These are phyloP conservation scores for Itoplectis maculator DNA, from an alignment of 2,888 invertebrate genomes.

Conservation along the genomic window DNA sequence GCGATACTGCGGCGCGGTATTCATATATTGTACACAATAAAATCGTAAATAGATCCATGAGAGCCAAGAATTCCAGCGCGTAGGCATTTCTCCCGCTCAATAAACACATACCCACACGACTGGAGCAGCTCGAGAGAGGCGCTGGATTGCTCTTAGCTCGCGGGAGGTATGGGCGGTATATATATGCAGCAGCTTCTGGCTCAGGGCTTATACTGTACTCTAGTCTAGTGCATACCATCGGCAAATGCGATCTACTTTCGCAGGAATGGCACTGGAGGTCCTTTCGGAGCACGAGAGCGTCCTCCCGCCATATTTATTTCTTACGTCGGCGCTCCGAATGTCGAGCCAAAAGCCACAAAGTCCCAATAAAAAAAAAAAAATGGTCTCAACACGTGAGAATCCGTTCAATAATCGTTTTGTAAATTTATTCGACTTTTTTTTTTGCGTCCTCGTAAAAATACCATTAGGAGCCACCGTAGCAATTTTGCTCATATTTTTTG, in stretches of 20 bases:
- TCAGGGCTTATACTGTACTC: conserved; percentile 17
- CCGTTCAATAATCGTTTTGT: too few species aligned
- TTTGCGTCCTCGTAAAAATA: too few species aligned
- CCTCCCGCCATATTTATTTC: conserved; percentile 17
- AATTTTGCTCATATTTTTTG: too few species aligned
- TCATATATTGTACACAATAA: conserved; percentile 54
- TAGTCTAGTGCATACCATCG: conserved; percentile 41
- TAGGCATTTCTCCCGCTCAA: conserved; percentile 57
- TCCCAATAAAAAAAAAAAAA: not conserved
- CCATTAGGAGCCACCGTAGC: too few species aligned
- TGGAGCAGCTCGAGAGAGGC: conserved; percentile 8
- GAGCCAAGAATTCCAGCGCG: conserved; percentile 59
- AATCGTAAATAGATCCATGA: conserved; percentile 56
- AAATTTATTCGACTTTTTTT: too few species aligned
- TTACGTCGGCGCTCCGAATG: not conserved
- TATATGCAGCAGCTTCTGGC: conserved; percentile 21
- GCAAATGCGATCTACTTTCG: conserved; percentile 56
- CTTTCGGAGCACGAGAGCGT: conserved; percentile 1
- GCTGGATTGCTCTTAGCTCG: conserved; percentile 15
- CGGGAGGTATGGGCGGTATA: conserved; percentile 9
- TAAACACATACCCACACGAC: conserved; percentile 54
- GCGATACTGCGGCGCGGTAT: conserved; percentile 27
- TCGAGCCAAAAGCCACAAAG: conserved; percentile 32
- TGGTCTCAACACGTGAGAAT: not conserved
- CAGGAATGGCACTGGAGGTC: conserved; percentile 6